A percentile compares a stretch with the other conserved stretches of the same genome.
Evolutionary conservation across 2,797 vertebrate species (phyloP).

Genomic region (Mallotus villosus): DNA sequence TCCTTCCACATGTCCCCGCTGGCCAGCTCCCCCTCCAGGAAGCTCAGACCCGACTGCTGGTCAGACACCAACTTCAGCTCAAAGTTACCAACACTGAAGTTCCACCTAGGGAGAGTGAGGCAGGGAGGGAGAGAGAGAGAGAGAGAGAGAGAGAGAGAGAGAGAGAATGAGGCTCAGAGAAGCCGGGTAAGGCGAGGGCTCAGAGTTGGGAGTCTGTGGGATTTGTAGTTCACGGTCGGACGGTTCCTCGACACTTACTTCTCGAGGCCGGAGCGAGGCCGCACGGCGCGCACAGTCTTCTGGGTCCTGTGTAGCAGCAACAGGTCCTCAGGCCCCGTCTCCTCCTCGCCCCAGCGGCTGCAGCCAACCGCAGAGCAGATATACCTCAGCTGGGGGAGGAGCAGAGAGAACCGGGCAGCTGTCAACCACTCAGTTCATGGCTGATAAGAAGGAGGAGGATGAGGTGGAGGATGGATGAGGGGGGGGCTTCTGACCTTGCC

Average conservation of each 20-base stretch:
- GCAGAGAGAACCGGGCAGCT: neutral
- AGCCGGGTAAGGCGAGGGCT: neutral
- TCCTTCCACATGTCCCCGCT: conserved; percentile 71
- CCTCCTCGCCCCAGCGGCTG: conserved; percentile 87
- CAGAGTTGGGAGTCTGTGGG: neutral
- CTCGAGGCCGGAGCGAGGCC: conserved; percentile 91
- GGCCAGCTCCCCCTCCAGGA: conserved; percentile 83
- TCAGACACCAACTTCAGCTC: conserved; percentile 90
- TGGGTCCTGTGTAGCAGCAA: conserved; percentile 92
- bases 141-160: neutral
- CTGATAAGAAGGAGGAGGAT: neutral
- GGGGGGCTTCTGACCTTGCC: conserved; percentile 85
- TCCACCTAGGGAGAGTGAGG: conserved; percentile 84
- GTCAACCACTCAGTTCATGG: too few species aligned
- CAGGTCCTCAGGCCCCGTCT: conserved; percentile 85
- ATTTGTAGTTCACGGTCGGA: neutral
- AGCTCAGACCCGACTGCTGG: conserved; percentile 81
- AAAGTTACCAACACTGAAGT: conserved; percentile 98
- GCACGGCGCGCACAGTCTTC: conserved; percentile 94
- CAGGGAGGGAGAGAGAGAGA: neutral
- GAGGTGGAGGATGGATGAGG: neutral
- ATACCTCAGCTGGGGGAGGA: conserved; percentile 82
- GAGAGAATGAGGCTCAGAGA: neutral
- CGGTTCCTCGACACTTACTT: conserved; percentile 79
- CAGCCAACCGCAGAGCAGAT: conserved; percentile 95